A percentile compares a stretch with the other conserved stretches of the same genome.
These are phyloP conservation scores for Sympetrum striolatum DNA, from an alignment of 2,888 invertebrate genomes.

Conservation along the genomic window DNA sequence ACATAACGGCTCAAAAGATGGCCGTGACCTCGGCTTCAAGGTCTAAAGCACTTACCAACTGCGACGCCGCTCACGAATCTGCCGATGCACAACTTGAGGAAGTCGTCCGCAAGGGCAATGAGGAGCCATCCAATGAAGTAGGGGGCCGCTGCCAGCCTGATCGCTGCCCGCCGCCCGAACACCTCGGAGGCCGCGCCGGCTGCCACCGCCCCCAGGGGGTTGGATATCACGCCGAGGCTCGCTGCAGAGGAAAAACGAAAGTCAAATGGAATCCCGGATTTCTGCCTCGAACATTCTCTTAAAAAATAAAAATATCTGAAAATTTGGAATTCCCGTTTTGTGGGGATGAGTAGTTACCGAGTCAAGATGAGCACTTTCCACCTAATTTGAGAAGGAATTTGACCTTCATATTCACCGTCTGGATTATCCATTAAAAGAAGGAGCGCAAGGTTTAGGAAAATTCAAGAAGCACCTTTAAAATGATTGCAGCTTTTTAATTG, in stretches of 20 bases:
- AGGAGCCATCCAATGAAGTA: conserved; percentile 74
- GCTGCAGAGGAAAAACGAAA: conserved; percentile 60
- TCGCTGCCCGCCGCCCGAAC: conserved; percentile 69
- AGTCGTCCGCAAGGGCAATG: conserved; percentile 70
- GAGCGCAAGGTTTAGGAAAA: too few relatives aligned
- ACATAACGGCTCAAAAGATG: background rate
- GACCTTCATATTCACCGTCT: too few relatives aligned
- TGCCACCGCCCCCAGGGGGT: conserved; percentile 72
- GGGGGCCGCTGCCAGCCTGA: conserved; percentile 72
- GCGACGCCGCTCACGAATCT: conserved; percentile 75
- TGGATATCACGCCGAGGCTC: conserved; percentile 74
- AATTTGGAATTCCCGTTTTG: too few relatives aligned
- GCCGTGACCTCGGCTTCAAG: background rate
- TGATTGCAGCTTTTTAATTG: too few relatives aligned
- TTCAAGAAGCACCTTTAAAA: too few relatives aligned
- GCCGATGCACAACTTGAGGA: conserved; percentile 70
- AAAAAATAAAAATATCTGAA: too few relatives aligned
- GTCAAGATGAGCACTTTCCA: too few relatives aligned
- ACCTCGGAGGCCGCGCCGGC: conserved; percentile 74
- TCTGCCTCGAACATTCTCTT: too few relatives aligned
- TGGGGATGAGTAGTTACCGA: too few relatives aligned
- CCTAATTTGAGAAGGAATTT: too few relatives aligned
- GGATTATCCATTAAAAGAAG: too few relatives aligned
- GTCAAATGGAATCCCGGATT: too few relatives aligned
- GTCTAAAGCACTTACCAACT: conserved; percentile 62